Evolutionary conservation across 2,888 invertebrate species (phyloP).

Genomic region (Thelaira solivaga): DNA sequence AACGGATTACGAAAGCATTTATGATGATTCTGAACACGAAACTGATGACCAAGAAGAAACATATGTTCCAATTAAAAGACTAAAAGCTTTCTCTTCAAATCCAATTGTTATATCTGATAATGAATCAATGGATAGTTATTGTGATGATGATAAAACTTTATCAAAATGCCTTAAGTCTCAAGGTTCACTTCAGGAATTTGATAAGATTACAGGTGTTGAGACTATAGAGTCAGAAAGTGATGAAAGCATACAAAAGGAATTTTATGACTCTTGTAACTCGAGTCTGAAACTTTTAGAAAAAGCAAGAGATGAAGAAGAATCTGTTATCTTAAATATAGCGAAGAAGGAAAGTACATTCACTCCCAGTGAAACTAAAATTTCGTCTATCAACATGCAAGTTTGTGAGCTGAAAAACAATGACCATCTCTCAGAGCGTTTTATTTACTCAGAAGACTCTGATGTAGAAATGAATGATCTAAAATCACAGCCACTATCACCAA

Average conservation of each 20-base stretch:
- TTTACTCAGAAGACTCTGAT: background rate
- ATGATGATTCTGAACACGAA: constrained; percentile 6
- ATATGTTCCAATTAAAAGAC: background rate
- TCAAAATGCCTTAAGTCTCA: background rate
- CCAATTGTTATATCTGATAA: constrained; percentile 7
- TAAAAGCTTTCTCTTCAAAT: background rate
- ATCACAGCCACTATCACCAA: background rate
- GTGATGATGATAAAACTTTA: background rate
- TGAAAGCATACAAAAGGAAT: background rate
- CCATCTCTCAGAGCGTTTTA: background rate
- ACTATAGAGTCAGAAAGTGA: background rate
- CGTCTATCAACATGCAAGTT: too few species aligned
- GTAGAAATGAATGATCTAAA: background rate
- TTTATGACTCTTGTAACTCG: background rate
- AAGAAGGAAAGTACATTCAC: background rate
- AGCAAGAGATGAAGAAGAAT: background rate
- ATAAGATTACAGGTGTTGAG: background rate
- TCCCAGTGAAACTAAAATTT: too few species aligned
- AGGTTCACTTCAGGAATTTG: background rate
- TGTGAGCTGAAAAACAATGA: too few species aligned
- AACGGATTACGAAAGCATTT: background rate
- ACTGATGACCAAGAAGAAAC: background rate
- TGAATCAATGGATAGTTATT: background rate
- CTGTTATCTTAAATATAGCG: background rate
- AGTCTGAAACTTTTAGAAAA: background rate